Base-by-base conservation (phyloP, 2,888 invertebrate genomes). In the Tinea pellionella region DNA sequence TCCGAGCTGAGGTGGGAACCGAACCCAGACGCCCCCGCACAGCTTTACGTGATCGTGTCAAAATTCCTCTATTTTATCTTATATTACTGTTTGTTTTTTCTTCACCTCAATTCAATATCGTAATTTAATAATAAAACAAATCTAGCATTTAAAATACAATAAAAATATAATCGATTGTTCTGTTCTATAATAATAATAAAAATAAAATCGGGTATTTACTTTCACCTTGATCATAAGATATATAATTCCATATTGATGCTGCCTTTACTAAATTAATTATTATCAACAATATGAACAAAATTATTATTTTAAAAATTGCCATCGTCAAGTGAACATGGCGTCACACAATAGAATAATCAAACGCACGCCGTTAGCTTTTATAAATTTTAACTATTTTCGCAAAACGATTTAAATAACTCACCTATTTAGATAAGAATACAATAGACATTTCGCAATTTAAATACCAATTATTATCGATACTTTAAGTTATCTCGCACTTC, bases 221-320 rank as follows among this genome's bases (percentile, higher is more conserved):
- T 9, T 37, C 9, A 61, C 63, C 56, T 43, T 53, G 53, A 59
- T 41, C 56, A 19, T 42, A 61, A 47, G 58, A 29, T 55, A 47
- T 4, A 47, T 65, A 64, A 61, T 72, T 68, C 24, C 58, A 63
- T 47, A 72, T 11, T 15, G 77, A 74, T 12, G 73, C 73, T 29
- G 69, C 69, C 59, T 61, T 64, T 15, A 62, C 63, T 32, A 61
- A 62, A 61, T 66, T 63, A 30, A 70, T 63, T 60, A 71, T 42
- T 47, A 30, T 3, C 9, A 61, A 59, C 56, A 57, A 16, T 47
- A 15, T 47, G 2, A 47, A n/a, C 13, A 47, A 16, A 2, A 47
- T n/a, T n/a, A 47, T 47, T 59, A 18, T 63, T 61, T 59, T 64
- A 62, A 19, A 62, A 56, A 16, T 61, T 59, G 9, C 56, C 62